A percentile compares a stretch with the other conserved stretches of the same genome.
These are phyloP conservation scores for Agrochola macilenta DNA, from an alignment of 2,888 invertebrate genomes.

Conservation along the genomic window DNA sequence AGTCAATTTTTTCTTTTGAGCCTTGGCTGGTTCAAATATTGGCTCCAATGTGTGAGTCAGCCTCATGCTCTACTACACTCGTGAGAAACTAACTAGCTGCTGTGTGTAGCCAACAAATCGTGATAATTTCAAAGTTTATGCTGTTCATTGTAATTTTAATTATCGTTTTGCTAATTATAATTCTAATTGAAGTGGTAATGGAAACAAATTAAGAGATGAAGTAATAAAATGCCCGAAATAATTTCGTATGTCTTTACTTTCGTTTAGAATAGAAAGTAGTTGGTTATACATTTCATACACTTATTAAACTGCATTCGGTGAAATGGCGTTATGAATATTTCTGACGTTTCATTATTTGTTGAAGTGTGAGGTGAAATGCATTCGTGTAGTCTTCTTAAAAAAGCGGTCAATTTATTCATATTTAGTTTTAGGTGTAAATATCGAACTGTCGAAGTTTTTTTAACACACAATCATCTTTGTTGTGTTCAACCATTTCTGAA, in stretches of 20 bases:
- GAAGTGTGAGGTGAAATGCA: constrained; percentile 3
- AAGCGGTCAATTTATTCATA: not conserved
- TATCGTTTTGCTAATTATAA: constrained; percentile 49
- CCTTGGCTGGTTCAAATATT: constrained; percentile 28
- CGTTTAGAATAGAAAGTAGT: constrained; percentile 68
- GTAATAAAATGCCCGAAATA: constrained; percentile 31
- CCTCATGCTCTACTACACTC: constrained; percentile 56
- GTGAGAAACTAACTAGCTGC: constrained; percentile 49
- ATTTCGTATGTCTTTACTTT: constrained; percentile 58
- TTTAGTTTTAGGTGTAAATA: not conserved
- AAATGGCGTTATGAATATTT: constrained; percentile 52
- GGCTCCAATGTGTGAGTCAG: constrained; percentile 47
- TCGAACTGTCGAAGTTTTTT: not conserved
- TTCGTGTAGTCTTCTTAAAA: not conserved
- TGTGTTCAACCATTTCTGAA: not conserved
- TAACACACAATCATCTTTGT: not conserved
- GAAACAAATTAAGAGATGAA: constrained; percentile 39
- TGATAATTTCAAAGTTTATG: constrained; percentile 42
- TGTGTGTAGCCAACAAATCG: constrained; percentile 24
- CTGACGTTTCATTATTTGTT: constrained; percentile 18
- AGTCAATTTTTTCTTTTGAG: not conserved
- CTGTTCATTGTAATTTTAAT: constrained; percentile 59
- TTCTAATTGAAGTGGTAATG: constrained; percentile 54
- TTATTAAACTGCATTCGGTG: constrained; percentile 55
- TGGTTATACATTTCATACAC: constrained; percentile 46